These are phyloP conservation scores for Melipona quadrifasciata DNA, from an alignment of 1,140 invertebrate species.

Conservation along the genomic window DNA sequence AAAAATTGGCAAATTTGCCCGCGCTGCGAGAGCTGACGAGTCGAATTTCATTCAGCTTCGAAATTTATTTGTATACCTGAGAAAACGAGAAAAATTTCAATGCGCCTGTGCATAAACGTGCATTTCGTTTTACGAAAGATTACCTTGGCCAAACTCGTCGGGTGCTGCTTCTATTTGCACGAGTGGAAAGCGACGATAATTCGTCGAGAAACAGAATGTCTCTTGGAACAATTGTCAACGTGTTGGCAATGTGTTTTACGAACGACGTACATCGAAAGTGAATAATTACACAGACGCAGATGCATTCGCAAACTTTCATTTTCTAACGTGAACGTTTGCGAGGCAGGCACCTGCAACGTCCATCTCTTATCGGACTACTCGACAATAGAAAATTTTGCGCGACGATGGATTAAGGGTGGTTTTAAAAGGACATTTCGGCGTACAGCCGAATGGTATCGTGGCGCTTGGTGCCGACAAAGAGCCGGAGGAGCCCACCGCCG, in stretches of 20 bases:
- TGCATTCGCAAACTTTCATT: background rate
- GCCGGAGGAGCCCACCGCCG: slow-evolving; percentile 54
- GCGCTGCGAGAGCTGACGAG: too few species aligned
- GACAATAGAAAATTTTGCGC: background rate
- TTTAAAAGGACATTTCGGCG: background rate
- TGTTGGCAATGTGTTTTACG: too few species aligned
- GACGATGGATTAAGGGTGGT: background rate
- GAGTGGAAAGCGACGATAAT: too few species aligned
- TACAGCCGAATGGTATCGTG: background rate
- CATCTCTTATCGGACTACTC: background rate
- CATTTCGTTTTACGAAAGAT: background rate
- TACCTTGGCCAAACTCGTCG: background rate
- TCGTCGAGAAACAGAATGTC: too few species aligned
- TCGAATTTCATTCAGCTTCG: too few species aligned
- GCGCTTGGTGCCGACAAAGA: slow-evolving; percentile 45
- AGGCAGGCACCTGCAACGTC: background rate
- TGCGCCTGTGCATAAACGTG: too few species aligned
- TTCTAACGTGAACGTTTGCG: background rate
- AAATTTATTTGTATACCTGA: background rate
- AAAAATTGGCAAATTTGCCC: background rate
- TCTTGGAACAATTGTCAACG: too few species aligned
- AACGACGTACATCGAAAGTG: too few species aligned
- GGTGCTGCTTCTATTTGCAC: too few species aligned
- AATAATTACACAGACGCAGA: too few species aligned
- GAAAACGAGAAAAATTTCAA: too few species aligned